Conservation (phyloP, 2,797 vertebrate genomes). For the Syngnathus rostellatus region DNA sequence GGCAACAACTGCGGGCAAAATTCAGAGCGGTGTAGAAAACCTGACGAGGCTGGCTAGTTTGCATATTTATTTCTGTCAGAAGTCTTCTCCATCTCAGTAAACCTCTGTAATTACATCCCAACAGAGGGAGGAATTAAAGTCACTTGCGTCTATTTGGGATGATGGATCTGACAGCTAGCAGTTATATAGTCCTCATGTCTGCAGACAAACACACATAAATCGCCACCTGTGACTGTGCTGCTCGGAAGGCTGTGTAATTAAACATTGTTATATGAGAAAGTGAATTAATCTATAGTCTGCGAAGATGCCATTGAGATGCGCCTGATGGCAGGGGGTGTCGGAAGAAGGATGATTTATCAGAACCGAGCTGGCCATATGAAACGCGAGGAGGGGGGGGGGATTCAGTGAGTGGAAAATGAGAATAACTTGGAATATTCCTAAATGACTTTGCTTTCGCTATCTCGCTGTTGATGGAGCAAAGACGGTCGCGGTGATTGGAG, state of each 20-base stretch:
- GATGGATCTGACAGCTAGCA: slow-evolving; percentile 62
- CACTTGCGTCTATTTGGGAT: slow-evolving; percentile 59
- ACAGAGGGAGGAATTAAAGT: slow-evolving; percentile 64
- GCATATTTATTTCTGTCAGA: slow-evolving; percentile 44
- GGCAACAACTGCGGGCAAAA: slow-evolving; percentile 21
- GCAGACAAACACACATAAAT: slow-evolving; percentile 66
- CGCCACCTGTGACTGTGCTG: slow-evolving; percentile 54
- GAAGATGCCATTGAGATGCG: slow-evolving; percentile 61
- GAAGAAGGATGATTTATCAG: slow-evolving; percentile 59
- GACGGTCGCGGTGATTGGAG: slow-evolving; percentile 23
- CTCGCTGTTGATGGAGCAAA: slow-evolving; percentile 40
- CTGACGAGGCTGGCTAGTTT: slow-evolving; percentile 10
- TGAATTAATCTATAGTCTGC: slow-evolving; percentile 64
- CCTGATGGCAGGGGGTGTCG: slow-evolving; percentile 51
- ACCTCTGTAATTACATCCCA: slow-evolving; percentile 66
- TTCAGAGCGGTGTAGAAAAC: slow-evolving; percentile 19
- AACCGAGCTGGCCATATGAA: slow-evolving; percentile 48
- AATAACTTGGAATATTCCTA: slow-evolving; percentile 49
- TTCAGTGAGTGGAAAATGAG: slow-evolving; percentile 41
- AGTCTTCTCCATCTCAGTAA: slow-evolving; percentile 63
- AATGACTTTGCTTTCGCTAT: slow-evolving; percentile 48
- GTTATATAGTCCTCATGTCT: slow-evolving; percentile 68
- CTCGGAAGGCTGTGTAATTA: slow-evolving; percentile 68
- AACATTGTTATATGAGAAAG: slow-evolving; percentile 67
- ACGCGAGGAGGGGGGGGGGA: slow-evolving; percentile 44